A percentile compares a stretch with the other conserved stretches of the same genome.
Conservation (phyloP, 2,113 vertebrate species). For the Pedionomus torquatus region DNA sequence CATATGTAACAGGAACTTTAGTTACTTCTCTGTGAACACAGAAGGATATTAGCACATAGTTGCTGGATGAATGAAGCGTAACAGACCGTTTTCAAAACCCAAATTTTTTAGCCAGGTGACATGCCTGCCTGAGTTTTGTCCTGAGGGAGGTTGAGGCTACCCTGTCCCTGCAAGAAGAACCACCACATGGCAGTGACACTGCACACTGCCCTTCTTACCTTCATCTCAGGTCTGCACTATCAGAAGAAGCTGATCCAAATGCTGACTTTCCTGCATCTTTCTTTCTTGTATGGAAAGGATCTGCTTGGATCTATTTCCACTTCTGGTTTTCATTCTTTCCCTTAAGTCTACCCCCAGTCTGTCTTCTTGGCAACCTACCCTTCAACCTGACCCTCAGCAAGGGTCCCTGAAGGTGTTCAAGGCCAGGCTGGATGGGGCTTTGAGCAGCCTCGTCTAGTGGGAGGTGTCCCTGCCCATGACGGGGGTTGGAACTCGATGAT, state of each 20-base stretch:
- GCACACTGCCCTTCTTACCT: background rate
- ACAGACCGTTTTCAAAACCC: background rate
- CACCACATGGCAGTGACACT: rapidly evolving
- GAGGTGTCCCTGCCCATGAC: too few species aligned
- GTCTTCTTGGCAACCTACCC: background rate
- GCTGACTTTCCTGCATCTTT: background rate
- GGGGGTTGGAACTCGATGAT: too few species aligned
- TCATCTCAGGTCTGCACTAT: background rate
- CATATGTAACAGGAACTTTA: background rate
- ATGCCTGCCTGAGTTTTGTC: background rate
- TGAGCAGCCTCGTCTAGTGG: too few species aligned
- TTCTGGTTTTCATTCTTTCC: background rate
- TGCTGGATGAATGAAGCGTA: background rate
- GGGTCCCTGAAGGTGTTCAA: too few species aligned
- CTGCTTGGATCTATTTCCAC: background rate
- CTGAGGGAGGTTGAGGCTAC: background rate
- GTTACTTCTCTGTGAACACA: background rate
- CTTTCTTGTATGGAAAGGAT: background rate
- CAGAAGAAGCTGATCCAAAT: background rate
- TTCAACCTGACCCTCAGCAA: background rate
- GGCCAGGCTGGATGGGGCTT: too few species aligned
- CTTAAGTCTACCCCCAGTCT: background rate
- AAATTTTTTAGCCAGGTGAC: background rate
- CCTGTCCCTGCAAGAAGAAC: background rate
- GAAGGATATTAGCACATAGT: background rate